A percentile compares a stretch with the other conserved stretches of the same genome.
Conservation (phyloP, 2,888 invertebrate species). For the Callinectes sapidus region DNA sequence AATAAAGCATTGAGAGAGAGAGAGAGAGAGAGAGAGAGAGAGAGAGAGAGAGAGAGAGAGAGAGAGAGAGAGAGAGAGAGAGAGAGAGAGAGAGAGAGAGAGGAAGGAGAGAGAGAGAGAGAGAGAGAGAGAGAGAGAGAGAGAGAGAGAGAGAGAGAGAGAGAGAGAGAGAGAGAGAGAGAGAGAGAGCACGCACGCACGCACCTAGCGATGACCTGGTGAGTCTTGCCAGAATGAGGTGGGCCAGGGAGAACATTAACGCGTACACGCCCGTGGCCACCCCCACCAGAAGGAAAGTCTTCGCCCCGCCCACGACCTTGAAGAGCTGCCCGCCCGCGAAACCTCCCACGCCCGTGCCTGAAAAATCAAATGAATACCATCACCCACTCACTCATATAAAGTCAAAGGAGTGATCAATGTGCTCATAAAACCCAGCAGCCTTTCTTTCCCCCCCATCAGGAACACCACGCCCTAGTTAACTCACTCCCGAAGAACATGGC, state of each 20-base stretch:
- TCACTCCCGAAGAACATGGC: slow-evolving; percentile 60
- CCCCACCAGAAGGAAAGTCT: slow-evolving; percentile 46
- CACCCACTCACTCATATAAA: not conserved
- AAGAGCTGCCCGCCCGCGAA: slow-evolving; percentile 56
- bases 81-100: not conserved
- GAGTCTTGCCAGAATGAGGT: not conserved
- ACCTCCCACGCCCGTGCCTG: slow-evolving; percentile 58
- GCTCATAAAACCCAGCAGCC: not conserved
- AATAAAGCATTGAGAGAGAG: not conserved
- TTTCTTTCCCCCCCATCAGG: not conserved
- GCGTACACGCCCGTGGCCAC: slow-evolving; percentile 50
- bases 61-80: not conserved
- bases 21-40: slow-evolving; percentile 14
- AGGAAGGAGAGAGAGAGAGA: slow-evolving; percentile 26
- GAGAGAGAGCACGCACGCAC: not conserved
- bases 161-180: not conserved
- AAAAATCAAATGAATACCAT: not conserved
- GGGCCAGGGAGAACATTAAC: slow-evolving; percentile 27
- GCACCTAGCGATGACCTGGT: not conserved
- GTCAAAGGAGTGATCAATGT: not conserved
- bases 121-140: not conserved
- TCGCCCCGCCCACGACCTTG: slow-evolving; percentile 31
- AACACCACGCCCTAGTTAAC: not conserved
- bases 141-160: not conserved
- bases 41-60: slow-evolving; percentile 3